Conservation (phyloP, 2,113 vertebrate genomes). For the Scortum barcoo region DNA sequence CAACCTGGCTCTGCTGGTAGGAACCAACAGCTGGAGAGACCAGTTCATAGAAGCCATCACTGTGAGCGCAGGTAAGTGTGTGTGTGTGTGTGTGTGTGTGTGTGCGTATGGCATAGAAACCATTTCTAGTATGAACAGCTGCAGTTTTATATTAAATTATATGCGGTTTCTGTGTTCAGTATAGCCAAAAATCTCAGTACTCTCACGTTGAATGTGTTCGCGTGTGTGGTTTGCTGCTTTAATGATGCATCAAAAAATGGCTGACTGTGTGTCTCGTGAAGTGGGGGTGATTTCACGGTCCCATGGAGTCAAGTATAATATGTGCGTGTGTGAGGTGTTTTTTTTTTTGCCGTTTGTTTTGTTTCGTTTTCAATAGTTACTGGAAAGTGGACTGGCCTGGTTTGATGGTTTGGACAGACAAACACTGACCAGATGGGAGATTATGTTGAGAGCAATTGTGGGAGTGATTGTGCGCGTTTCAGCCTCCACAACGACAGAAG, state of each 20-base stretch:
- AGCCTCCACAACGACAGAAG: background rate
- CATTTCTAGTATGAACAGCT: slow-evolving; percentile 36
- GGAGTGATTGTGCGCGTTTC: slow-evolving; percentile 22
- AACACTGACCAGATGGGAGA: slow-evolving; percentile 64
- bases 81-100: background rate
- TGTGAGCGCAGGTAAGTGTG: slow-evolving; percentile 94
- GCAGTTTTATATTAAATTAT: slow-evolving; percentile 32
- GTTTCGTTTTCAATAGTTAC: too few relatives aligned
- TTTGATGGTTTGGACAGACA: slow-evolving; percentile 45
- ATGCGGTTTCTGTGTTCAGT: background rate
- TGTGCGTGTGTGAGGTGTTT: background rate
- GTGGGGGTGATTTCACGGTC: background rate
- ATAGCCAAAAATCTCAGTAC: slow-evolving; percentile 3
- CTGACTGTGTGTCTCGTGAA: background rate
- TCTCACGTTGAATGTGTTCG: background rate
- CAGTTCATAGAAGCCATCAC: slow-evolving; percentile 99
- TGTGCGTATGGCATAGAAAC: background rate
- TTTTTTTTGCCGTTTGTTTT: too few relatives aligned
- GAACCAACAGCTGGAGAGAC: slow-evolving; percentile 99
- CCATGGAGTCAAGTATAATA: too few relatives aligned
- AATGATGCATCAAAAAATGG: background rate
- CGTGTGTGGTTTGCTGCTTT: background rate
- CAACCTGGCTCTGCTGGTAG: slow-evolving; percentile 97
- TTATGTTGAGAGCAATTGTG: slow-evolving; percentile 27
- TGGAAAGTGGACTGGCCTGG: slow-evolving; percentile 16